Evolutionary conservation across 1,140 invertebrate genomes (phyloP).

Genomic region (Brachionus asplanchnoidis): DNA sequence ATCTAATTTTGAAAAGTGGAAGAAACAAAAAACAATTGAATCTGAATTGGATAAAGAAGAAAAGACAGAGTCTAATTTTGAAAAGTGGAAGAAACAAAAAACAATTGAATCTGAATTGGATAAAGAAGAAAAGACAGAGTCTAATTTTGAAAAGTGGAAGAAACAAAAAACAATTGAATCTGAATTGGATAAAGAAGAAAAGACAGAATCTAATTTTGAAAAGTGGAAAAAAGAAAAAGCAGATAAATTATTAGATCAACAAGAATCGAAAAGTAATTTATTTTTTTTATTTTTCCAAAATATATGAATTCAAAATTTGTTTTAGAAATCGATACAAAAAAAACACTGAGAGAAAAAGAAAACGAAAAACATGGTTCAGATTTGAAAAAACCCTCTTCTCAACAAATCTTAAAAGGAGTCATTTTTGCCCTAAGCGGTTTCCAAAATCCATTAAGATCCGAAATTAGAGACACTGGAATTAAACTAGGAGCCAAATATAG

Average conservation of each 20-base stretch:
- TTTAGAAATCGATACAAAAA: neutral
- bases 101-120: neutral
- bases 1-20: conserved; percentile 15
- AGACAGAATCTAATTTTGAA: conserved; percentile 6
- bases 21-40: neutral
- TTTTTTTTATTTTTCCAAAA: neutral
- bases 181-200: neutral
- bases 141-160: too few species aligned
- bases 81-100: too few species aligned
- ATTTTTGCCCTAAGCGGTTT: conserved; percentile 77
- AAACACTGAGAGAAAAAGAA: neutral
- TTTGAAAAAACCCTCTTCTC: neutral
- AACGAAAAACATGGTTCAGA: neutral
- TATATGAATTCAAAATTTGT: neutral
- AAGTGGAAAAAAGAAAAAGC: conserved; percentile 28
- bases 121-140: neutral
- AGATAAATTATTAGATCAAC: neutral
- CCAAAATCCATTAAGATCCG: conserved; percentile 70
- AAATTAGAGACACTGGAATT: conserved; percentile 66
- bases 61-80: neutral
- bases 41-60: neutral
- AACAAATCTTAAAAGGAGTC: conserved; percentile 64
- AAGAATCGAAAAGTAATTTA: neutral
- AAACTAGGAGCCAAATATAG: conserved; percentile 74
- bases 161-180: neutral